Evolutionary conservation across 2,888 invertebrate genomes (phyloP).

Genomic region (Apodemia hepburni): DNA sequence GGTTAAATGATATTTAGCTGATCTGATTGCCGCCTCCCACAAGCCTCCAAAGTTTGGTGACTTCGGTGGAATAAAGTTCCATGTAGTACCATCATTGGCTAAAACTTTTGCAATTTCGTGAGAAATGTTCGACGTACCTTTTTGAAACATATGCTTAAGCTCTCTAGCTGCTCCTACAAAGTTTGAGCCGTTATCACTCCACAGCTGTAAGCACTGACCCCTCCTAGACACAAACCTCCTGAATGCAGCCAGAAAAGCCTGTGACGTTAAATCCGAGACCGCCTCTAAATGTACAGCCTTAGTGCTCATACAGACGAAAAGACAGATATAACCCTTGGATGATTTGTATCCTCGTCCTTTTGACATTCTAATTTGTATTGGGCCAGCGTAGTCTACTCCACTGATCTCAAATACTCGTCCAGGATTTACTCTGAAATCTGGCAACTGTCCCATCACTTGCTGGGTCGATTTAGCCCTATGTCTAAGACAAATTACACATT

Average conservation of each 20-base stretch:
- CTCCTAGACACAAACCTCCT: constrained; percentile 25
- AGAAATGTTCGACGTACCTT: neutral
- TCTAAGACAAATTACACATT: neutral
- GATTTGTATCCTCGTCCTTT: constrained; percentile 24
- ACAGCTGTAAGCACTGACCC: constrained; percentile 27
- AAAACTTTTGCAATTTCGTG: constrained; percentile 20
- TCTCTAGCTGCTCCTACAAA: constrained; percentile 25
- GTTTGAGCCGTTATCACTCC: constrained; percentile 30
- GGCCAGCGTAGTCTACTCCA: constrained; percentile 25
- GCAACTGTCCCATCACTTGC: constrained; percentile 20
- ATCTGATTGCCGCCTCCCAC: constrained; percentile 24
- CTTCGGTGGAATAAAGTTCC: constrained; percentile 30
- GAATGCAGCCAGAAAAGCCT: constrained; percentile 30
- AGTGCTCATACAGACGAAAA: constrained; percentile 27
- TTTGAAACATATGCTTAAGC: constrained; percentile 9
- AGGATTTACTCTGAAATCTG: constrained; percentile 14
- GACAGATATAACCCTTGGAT: constrained; percentile 21
- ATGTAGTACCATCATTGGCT: constrained; percentile 23
- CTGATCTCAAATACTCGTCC: constrained; percentile 10
- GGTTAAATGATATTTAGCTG: constrained; percentile 23
- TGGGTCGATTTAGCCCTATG: neutral
- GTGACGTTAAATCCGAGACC: constrained; percentile 32
- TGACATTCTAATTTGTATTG: constrained; percentile 18
- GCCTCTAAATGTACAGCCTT: constrained; percentile 31
- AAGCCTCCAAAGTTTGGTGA: constrained; percentile 30